These are phyloP conservation scores for Rhineura floridana DNA, from an alignment of 2,113 vertebrate species.

Conservation along the genomic window DNA sequence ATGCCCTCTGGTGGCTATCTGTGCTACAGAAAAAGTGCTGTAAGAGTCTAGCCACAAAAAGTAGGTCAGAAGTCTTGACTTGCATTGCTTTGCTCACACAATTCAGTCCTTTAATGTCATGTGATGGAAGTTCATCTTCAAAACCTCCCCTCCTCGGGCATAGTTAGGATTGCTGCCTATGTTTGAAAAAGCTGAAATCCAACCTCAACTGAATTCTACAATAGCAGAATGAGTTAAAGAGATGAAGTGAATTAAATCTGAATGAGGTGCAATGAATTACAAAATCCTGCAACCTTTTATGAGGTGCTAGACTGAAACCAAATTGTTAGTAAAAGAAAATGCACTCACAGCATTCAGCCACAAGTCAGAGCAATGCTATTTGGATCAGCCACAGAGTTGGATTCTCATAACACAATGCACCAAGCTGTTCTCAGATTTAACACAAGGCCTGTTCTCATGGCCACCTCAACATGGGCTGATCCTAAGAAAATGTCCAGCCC, in stretches of 20 bases:
- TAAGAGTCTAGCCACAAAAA: neutral
- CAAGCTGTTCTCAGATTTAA: neutral
- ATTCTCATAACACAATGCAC: neutral
- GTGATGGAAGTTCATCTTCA: neutral
- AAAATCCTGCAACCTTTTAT: neutral
- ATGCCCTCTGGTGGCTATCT: constrained; percentile 65
- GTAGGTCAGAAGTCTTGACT: neutral
- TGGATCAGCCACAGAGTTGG: too few species aligned
- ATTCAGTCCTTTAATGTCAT: neutral
- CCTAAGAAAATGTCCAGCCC: neutral
- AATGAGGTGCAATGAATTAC: neutral
- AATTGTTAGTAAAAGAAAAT: neutral
- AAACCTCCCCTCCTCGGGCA: neutral
- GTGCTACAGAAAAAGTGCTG: neutral
- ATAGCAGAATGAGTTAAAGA: neutral
- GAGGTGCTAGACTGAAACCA: neutral
- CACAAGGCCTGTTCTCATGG: neutral
- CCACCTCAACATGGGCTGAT: too few species aligned
- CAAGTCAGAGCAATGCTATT: neutral
- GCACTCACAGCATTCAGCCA: too few species aligned
- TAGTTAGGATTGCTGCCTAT: neutral
- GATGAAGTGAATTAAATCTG: neutral
- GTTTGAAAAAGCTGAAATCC: neutral
- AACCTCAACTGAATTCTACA: neutral
- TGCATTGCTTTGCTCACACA: neutral